phyloP scores from a whole-genome alignment of 2,888 invertebrate genomes.

The Melinopterus prodromus region DNA sequence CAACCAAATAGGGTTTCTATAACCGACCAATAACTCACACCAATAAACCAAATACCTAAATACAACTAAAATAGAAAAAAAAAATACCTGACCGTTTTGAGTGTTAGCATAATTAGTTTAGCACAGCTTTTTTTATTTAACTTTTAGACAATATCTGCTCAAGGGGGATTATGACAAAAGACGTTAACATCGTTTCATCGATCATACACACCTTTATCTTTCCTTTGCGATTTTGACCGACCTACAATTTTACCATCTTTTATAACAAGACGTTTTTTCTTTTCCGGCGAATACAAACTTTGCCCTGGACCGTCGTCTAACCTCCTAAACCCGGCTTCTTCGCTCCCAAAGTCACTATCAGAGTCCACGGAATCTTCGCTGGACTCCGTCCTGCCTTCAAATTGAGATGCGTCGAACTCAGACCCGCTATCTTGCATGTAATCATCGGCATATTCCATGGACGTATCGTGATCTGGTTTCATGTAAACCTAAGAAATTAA shows the following conservation, averaged over 20 bases:
- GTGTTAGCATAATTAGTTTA: background rate
- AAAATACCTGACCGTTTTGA: conserved; percentile 9
- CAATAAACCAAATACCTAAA: conserved; percentile 6
- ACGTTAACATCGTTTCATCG: background rate
- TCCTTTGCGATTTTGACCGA: conserved; percentile 77
- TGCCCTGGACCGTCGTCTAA: conserved; percentile 61
- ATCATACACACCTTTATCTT: conserved; percentile 51
- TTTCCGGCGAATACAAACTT: conserved; percentile 79
- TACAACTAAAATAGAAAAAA: conserved; percentile 5
- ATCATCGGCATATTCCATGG: conserved; percentile 46
- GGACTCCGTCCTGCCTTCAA: conserved; percentile 64
- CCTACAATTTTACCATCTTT: conserved; percentile 74
- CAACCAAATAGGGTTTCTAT: no score
- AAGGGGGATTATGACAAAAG: background rate
- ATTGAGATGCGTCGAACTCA: conserved; percentile 57
- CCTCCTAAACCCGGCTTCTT: conserved; percentile 62
- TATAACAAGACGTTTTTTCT: conserved; percentile 77
- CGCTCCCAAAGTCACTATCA: conserved; percentile 57
- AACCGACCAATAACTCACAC: background rate
- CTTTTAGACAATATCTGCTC: background rate
- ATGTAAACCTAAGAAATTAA: conserved; percentile 27
- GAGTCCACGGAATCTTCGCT: conserved; percentile 59
- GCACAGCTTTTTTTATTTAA: background rate
- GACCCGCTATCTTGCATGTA: conserved; percentile 56
- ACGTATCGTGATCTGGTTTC: conserved; percentile 39